Evolutionary conservation across 2,888 invertebrate species (phyloP), one percentile per base, ranked within the genome.

Genomic region (Tromatobia lineatoria): DNA sequence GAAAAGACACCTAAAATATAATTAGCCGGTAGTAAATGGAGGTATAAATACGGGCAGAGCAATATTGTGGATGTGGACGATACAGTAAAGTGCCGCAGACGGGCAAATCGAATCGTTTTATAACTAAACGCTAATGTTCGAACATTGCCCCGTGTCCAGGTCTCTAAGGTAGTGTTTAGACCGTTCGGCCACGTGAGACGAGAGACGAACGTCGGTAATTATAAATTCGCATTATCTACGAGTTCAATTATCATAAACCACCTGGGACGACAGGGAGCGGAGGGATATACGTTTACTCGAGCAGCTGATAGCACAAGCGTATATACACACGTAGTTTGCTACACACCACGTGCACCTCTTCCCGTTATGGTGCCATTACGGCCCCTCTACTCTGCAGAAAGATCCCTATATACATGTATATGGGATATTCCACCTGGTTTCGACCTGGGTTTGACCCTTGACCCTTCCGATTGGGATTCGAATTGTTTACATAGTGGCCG

Each of bases 221-320:
- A 85, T 83, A 85, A 85, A 85, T 85, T 74, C 77, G 78, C 73
- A 83, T 85, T 85, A 85, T 83, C 85, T 81, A 83, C 70, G 77
- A 80, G 80, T 80, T 85, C 83, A 85, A 85, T 85, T 84, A 84
- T 80, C 77, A 80, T 84, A 84, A 84, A 84, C 80, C 83, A 78
- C 59, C 66, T 42, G 70, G 74, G 64, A 81, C 74, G 71, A 71
- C 82, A 71, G 81, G 11, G 38, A 61, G 59, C 45, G 61, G 67
- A 70, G 69, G 34, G 54, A 69, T 71, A 67, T 61, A 75, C 52
- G 52, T 61, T 77, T 64, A 61, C 69, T 66, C 34, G 74, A 80
- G 77, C 79, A 18, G 45, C 50, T 70, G 74, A 81, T 84, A 78
- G 45, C 54, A 70, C 67, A 29, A 79, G 61, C 18, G 50, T 15